Evolutionary conservation across 37 sponge, comb jelly and placozoan genomes (phyloP).

Genomic region (Mnemiopsis leidyi): DNA sequence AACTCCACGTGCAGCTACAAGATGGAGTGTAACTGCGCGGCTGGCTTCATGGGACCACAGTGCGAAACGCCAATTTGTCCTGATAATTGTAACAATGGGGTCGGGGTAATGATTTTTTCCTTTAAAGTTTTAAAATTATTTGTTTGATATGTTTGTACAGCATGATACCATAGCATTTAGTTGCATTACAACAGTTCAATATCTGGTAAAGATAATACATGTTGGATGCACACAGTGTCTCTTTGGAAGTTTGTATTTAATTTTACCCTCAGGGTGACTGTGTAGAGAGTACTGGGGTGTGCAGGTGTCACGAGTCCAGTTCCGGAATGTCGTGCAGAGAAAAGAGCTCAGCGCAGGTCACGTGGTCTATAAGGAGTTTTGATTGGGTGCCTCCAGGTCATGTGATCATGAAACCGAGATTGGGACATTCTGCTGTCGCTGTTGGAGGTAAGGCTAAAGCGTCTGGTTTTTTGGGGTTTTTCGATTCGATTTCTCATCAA

Average conservation of each 20-base stretch:
- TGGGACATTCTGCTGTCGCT: slow-evolving; percentile 23
- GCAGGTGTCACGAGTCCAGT: not conserved
- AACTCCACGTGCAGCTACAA: not conserved
- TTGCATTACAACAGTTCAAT: too few relatives aligned
- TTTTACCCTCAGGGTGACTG: not conserved
- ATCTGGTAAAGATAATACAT: too few relatives aligned
- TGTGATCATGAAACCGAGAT: not conserved
- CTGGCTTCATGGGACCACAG: slow-evolving; percentile 39
- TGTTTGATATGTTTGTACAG: too few relatives aligned
- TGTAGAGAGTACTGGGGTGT: slow-evolving; percentile 42
- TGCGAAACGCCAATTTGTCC: slow-evolving; percentile 1
- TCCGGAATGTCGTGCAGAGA: slow-evolving; percentile 2
- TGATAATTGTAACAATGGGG: not conserved
- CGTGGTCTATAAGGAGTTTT: slow-evolving; percentile 9
- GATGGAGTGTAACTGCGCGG: not conserved
- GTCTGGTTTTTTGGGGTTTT: too few relatives aligned
- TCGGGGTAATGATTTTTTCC: too few relatives aligned
- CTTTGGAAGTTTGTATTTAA: too few relatives aligned
- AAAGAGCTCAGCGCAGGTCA: not conserved
- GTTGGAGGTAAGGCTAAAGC: not conserved
- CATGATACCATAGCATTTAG: too few relatives aligned
- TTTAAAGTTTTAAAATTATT: too few relatives aligned
- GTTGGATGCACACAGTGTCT: too few relatives aligned
- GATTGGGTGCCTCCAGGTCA: slow-evolving; percentile 43
- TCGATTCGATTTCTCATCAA: too few relatives aligned